Evolutionary conservation across 2,113 vertebrate genomes (phyloP), one percentile per base, ranked within the genome.

Genomic region (Calidris pygmaea): DNA sequence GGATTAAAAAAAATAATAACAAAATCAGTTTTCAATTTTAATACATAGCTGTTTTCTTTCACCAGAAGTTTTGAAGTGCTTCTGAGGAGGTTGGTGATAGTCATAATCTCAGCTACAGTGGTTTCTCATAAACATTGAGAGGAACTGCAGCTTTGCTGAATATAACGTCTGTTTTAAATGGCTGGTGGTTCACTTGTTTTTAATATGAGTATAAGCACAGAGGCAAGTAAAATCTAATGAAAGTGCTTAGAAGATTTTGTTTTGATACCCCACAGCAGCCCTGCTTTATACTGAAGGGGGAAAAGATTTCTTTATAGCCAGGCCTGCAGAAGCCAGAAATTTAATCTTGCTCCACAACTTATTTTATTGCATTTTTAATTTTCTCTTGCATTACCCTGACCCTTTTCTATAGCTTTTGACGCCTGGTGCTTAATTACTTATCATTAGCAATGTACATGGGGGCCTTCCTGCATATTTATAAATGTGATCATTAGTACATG

Each of bases 361-460:
- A 97, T 98, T 98, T 98, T 98, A 98, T 98, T 98, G 97, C 97
- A 97, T 98, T 98, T 98, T 98, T 98, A 98, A 98, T 98, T 98
- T 98, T 98, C 97, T 98, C 92, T 96, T 98, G 97, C 97, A 93
- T 98, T 98, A 98, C 96, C 95, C 92, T 97, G 98, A 98, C 98
- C 98, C 98, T 97, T 98, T 98, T 98, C 97, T 97, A 96, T 98
- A 97, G 98, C 98, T 98, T 98, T 98, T 98, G 97, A 98, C 95
- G 98, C 98, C 97, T 97, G 96, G 97, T 97, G 96, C 98, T 98
- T 98, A 98, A 98, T 98, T 98, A 98, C 98, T 98, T 98, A 98
- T 98, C 98, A 98, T 98, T 98, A 98, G 98, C 97, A 97, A 97
- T 97, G 98, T 98, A 98, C 98, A 98, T 90, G 97, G 98, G 98